phyloP scores from a whole-genome alignment of 2,113 vertebrate genomes.

The Scophthalmus maximus region DNA sequence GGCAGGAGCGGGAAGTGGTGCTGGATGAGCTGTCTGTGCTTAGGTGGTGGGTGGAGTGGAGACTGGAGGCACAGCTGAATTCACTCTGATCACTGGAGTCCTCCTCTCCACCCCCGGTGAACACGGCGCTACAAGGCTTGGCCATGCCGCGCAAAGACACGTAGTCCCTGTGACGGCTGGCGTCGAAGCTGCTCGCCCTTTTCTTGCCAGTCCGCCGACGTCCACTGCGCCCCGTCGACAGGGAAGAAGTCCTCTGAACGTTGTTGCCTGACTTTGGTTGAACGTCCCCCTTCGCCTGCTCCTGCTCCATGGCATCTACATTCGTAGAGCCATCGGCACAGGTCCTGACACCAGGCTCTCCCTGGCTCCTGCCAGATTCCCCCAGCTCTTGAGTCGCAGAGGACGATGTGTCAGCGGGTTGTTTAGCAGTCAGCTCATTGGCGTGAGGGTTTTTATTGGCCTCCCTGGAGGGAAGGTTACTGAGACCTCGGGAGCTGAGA shows the following conservation, averaged over 20 bases:
- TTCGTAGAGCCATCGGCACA: conserved; percentile 67
- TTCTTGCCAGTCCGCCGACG: conserved; percentile 92
- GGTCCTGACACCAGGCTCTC: conserved; percentile 65
- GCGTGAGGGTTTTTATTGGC: conserved; percentile 98
- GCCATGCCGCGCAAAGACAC: conserved; percentile 87
- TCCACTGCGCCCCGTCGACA: conserved; percentile 71
- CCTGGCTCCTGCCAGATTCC: conserved; percentile 48
- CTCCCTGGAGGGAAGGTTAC: conserved; percentile 90
- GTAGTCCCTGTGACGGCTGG: conserved; percentile 94
- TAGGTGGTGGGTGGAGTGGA: conserved; percentile 91
- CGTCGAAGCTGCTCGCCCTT: conserved; percentile 96
- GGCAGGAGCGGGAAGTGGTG: conserved; percentile 91
- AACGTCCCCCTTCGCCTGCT: conserved; percentile 82
- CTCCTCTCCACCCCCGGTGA: conserved; percentile 87
- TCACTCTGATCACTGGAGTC: conserved; percentile 98
- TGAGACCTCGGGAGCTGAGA: conserved; percentile 74
- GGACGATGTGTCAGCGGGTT: conserved; percentile 49
- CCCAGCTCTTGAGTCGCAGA: conserved; percentile 44
- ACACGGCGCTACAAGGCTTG: conserved; percentile 91
- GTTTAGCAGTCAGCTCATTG: conserved; percentile 88
- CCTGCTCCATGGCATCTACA: conserved; percentile 61
- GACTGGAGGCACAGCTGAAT: conserved; percentile 93
- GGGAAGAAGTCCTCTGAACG: conserved; percentile 85
- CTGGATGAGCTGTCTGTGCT: conserved; percentile 97
- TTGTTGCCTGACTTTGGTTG: conserved; percentile 85